Conservation (phyloP, 2,888 invertebrate species). For the Aleiodes leptofemur region DNA sequence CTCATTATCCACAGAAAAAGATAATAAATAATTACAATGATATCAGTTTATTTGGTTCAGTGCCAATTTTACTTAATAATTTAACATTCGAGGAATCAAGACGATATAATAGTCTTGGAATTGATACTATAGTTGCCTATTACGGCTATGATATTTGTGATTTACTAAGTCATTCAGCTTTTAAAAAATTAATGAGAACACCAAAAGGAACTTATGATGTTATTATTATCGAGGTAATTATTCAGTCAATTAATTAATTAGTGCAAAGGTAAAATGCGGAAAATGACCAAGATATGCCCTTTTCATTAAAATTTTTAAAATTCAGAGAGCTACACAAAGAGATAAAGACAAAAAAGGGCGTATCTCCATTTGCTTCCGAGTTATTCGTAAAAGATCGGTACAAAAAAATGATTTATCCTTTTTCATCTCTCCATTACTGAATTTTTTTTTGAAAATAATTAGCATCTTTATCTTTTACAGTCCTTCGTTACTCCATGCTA, state of each 20-base stretch:
- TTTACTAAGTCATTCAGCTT: conserved; percentile 47
- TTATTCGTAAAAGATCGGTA: not conserved
- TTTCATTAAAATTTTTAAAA: not conserved
- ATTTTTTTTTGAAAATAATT: not conserved
- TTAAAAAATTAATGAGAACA: conserved; percentile 57
- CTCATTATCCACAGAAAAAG: conserved; percentile 66
- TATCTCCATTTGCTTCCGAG: no score
- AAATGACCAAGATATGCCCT: no score
- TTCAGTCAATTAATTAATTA: not conserved
- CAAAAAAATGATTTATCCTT: not conserved
- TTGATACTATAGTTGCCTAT: conserved; percentile 12
- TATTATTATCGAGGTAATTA: conserved; percentile 60
- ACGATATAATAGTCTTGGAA: conserved; percentile 26
- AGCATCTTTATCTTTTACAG: conserved; percentile 51
- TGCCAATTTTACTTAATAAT: conserved; percentile 61
- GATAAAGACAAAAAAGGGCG: no score
- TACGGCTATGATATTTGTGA: conserved; percentile 53
- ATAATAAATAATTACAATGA: conserved; percentile 65
- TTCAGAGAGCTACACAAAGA: not conserved
- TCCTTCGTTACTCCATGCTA: conserved; percentile 63
- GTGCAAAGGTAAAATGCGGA: no score
- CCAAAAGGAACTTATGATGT: conserved; percentile 61
- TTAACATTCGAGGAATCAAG: conserved; percentile 54
- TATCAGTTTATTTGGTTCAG: conserved; percentile 58
- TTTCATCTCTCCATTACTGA: not conserved